Conservation (phyloP, 2,113 vertebrate genomes). For the Coregonus clupeaformis region DNA sequence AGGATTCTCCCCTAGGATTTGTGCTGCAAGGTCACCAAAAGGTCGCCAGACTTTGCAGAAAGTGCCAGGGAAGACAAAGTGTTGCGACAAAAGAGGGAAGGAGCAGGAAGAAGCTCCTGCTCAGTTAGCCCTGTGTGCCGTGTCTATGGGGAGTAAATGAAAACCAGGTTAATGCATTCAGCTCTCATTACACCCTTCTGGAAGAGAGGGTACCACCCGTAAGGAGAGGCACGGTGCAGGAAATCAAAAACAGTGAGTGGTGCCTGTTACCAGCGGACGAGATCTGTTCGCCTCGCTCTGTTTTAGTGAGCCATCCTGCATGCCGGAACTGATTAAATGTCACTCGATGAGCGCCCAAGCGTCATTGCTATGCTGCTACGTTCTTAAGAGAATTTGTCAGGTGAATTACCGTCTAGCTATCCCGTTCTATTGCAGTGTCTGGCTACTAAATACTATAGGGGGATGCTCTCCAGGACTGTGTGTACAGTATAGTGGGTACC, state of each 20-base stretch:
- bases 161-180: slow-evolving; percentile 79
- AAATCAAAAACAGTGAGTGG: slow-evolving; percentile 66
- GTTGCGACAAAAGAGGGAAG: slow-evolving; percentile 45
- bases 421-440: slow-evolving; percentile 20
- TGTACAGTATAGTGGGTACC: not conserved
- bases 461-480: not conserved
- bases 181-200: slow-evolving; percentile 67
- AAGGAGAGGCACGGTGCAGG: slow-evolving; percentile 62
- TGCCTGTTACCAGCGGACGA: slow-evolving; percentile 34
- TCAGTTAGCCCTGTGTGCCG: slow-evolving; percentile 33
- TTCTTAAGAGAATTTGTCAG: slow-evolving; percentile 6
- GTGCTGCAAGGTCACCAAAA: slow-evolving; percentile 44
- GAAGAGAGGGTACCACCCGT: slow-evolving; percentile 64
- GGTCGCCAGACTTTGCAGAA: slow-evolving; percentile 50
- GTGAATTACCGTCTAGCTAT: slow-evolving; percentile 13
- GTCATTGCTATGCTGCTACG: slow-evolving; percentile 13
- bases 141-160: slow-evolving; percentile 73
- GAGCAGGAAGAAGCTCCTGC: slow-evolving; percentile 43
- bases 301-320: slow-evolving; percentile 48
- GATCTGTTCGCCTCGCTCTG: slow-evolving; percentile 52
- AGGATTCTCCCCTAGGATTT: slow-evolving; percentile 43
- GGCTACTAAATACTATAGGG: not conserved
- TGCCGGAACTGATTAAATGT: slow-evolving; percentile 35
- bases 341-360: slow-evolving; percentile 9
- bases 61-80: slow-evolving; percentile 59